These are phyloP conservation scores for Macaria liturata DNA, from an alignment of 2,888 invertebrate species.

Conservation along the genomic window DNA sequence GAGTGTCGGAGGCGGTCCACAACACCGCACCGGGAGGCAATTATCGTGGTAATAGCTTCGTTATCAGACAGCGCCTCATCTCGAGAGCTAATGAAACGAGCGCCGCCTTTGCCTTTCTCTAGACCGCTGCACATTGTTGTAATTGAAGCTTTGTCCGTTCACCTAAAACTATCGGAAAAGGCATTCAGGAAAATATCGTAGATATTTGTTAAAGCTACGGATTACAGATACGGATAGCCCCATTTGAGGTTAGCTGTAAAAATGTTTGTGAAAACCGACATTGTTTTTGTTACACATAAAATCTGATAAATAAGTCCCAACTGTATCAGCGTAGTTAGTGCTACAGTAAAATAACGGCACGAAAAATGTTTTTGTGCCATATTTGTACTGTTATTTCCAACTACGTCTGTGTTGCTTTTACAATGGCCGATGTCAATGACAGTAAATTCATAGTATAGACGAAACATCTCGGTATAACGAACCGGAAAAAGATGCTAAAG, in stretches of 20 bases:
- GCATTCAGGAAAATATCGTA: background rate
- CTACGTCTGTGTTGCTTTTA: constrained; percentile 19
- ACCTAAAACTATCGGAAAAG: constrained; percentile 20
- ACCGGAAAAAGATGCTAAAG: constrained; percentile 17
- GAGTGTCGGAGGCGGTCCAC: constrained; percentile 48
- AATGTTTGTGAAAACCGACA: background rate
- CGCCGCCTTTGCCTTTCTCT: constrained; percentile 50
- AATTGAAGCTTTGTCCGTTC: constrained; percentile 36
- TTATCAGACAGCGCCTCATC: constrained; percentile 67
- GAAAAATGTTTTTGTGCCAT: constrained; percentile 25
- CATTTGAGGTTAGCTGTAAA: background rate
- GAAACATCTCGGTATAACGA: constrained; percentile 16
- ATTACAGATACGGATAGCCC: too few species aligned
- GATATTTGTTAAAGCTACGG: too few species aligned
- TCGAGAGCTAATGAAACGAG: constrained; percentile 59
- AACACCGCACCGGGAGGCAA: constrained; percentile 49
- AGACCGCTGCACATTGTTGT: constrained; percentile 38
- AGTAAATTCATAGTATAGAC: constrained; percentile 21
- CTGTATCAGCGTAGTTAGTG: constrained; percentile 18
- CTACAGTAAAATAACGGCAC: constrained; percentile 30
- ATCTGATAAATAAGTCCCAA: background rate
- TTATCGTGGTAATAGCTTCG: constrained; percentile 68
- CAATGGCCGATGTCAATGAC: constrained; percentile 20
- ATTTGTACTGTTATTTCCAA: constrained; percentile 27
- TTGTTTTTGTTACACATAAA: background rate